Evolutionary conservation across 1,140 invertebrate species (phyloP).

Genomic region (Stratiolaelaps scimitus): DNA sequence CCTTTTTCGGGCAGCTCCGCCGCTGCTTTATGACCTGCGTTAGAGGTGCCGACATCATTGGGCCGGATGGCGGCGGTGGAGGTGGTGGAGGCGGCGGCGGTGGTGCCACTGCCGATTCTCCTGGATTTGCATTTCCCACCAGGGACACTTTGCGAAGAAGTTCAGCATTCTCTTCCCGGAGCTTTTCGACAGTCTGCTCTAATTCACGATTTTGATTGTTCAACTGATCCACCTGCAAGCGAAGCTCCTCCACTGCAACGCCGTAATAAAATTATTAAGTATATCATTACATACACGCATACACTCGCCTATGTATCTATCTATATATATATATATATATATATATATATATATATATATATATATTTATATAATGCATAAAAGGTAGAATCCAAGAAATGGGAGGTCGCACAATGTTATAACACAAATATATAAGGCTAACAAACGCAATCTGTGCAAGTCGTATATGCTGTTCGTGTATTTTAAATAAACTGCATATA

Average conservation of each 20-base stretch:
- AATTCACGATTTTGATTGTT: neutral
- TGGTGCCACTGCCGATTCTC: neutral
- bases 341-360: too few relatives aligned
- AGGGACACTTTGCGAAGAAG: neutral
- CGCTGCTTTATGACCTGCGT: neutral
- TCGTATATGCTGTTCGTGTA: too few relatives aligned
- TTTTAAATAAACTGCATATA: too few relatives aligned
- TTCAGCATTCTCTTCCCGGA: slow-evolving; percentile 17
- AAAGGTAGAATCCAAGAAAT: too few relatives aligned
- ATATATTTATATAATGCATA: too few relatives aligned
- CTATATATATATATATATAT: too few relatives aligned
- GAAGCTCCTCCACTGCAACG: neutral
- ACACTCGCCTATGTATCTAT: too few relatives aligned
- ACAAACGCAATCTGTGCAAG: too few relatives aligned
- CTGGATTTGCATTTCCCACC: neutral
- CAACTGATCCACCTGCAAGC: neutral
- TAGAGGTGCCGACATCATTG: neutral
- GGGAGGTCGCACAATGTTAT: too few relatives aligned
- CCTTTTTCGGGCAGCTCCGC: neutral
- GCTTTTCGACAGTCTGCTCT: neutral
- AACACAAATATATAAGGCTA: too few relatives aligned
- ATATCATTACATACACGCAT: too few relatives aligned
- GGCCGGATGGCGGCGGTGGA: neutral
- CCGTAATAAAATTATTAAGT: too few relatives aligned
- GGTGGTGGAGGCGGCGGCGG: slow-evolving; percentile 16